Evolutionary conservation across 2,113 vertebrate genomes (phyloP), one percentile per base, ranked within the genome.

Genomic region (Triplophysa rosa): DNA sequence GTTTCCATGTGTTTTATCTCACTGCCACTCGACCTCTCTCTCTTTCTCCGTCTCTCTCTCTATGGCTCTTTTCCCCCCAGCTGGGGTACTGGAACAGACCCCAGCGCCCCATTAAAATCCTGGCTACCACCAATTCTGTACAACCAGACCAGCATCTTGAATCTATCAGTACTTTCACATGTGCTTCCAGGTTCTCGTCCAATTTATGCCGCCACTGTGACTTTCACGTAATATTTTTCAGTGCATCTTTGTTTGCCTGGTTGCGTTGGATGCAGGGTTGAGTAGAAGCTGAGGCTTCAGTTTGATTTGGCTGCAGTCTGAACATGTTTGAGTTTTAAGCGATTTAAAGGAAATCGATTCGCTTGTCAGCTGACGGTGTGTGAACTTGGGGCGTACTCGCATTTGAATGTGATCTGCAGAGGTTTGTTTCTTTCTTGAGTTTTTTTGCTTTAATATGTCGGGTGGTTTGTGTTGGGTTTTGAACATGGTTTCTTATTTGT

Each of bases 1-100:
- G 85, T 90, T 92, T 78, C 71, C 95, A 95, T 95, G 94, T 95
- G 94, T 93, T 95, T 95, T 94, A 87, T 81, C 81, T 71, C 65
- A 33, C 79, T 71, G 78, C 75, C 93, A 95, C 82, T 91, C 92
- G 91, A 66, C 12, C 45, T 58, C 5, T 72, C 66, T 40, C 73
- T 16, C 69, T 75, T 70, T 54, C 45, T 33, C 13, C 63, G 42
- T 64, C 21, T 61, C 16, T 58, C 16, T 58, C 67, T 80, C 47
- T 66, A 58, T 56, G 26, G 8, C 58, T 67, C 12, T 45, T 24
- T 24, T 26, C 26, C 71, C 70, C 56, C 67, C 77, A 45, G 42
- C 42, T 1, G 42, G 42, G 8, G 42, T 1, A 45, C 42, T 11
- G 26, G 69, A 78, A 70, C 67, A 75, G 62, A 75, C 79, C 62